Base-by-base conservation (phyloP, 53 echinoderm and acorn worm species). In the Actinopyga echinites region DNA sequence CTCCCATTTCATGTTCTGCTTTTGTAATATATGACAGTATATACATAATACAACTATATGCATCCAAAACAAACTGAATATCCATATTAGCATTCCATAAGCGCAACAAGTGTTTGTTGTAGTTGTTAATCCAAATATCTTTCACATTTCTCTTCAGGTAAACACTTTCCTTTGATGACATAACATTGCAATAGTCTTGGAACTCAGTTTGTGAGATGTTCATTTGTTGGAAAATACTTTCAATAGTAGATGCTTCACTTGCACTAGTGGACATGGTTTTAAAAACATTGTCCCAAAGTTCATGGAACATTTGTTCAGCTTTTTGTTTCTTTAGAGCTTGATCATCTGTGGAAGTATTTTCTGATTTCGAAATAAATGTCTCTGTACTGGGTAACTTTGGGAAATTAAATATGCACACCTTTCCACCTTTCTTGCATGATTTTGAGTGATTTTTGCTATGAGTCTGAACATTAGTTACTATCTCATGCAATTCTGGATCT, bases 351-450 rank as follows among this genome's bases (percentile, higher is more conserved):
- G 15, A 49, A 49, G 49, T 49, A 49, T 2, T 21, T 52, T 17
- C 3, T 56, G 85, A 74, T 43, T 71, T 43, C 1, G 68, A n/a
- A 71, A 88, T 64, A 74, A 91, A 91, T 85, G 90, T 90, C 20
- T 30, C 19, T 32, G 81, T 43, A 42, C 88, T 91, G 58, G 88
- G 90, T 87, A 84, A 87, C 57, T 84, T 78, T 64, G 93, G 93
- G n/a, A 90, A 93, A 82, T 93, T 93, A 65, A 84, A 93, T 83
- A 90, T 69, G 69, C 93, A 93, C 13, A 44, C 44, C 25, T 58
- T 86, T 9, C 89, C 89, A 49, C 78, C 90, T 30, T 93, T 93
- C 66, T 30, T 61, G 36, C 90, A 86, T 24, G 86, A 74, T 63
- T 42, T 82, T 85, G 34, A 69, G 34, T 69, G 69, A 22, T 20